Conservation (phyloP, 2,888 invertebrate species). For the Lacanobia wlatinum region DNA sequence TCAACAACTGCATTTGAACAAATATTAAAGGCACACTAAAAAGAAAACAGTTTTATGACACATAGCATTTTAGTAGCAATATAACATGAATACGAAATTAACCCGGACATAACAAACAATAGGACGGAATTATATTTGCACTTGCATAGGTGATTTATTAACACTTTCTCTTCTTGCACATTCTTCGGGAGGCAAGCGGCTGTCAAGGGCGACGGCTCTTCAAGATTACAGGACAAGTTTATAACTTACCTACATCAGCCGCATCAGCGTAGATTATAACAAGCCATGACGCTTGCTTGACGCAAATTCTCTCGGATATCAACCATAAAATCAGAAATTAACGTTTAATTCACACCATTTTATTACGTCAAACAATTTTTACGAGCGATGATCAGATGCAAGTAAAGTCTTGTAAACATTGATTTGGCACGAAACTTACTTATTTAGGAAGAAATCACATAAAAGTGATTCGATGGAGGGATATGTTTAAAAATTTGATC, state of each 20-base stretch:
- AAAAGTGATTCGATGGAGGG: slow-evolving; percentile 4
- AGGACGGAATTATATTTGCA: slow-evolving; percentile 16
- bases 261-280: slow-evolving; percentile 64
- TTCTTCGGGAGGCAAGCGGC: slow-evolving; percentile 52
- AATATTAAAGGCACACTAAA: not conserved
- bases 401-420: slow-evolving; percentile 50
- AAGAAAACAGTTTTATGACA: slow-evolving; percentile 6
- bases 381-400: slow-evolving; percentile 58
- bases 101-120: slow-evolving; percentile 17
- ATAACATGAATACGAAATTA: slow-evolving; percentile 4
- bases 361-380: slow-evolving; percentile 64
- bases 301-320: slow-evolving; percentile 78
- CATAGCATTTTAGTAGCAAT: slow-evolving; percentile 10
- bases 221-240: slow-evolving; percentile 64
- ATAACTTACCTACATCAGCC: slow-evolving; percentile 61
- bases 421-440: slow-evolving; percentile 44
- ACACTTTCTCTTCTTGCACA: slow-evolving; percentile 55
- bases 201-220: slow-evolving; percentile 63
- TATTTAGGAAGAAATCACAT: slow-evolving; percentile 32
- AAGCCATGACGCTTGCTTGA: slow-evolving; percentile 60
- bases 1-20: slow-evolving; percentile 1
- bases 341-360: slow-evolving; percentile 68
- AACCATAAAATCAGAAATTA: slow-evolving; percentile 74
- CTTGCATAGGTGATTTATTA: slow-evolving; percentile 1
- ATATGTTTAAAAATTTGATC: slow-evolving; percentile 15